Evolutionary conservation across 2,113 vertebrate genomes (phyloP).

Genomic region (Nansenia antarctica): DNA sequence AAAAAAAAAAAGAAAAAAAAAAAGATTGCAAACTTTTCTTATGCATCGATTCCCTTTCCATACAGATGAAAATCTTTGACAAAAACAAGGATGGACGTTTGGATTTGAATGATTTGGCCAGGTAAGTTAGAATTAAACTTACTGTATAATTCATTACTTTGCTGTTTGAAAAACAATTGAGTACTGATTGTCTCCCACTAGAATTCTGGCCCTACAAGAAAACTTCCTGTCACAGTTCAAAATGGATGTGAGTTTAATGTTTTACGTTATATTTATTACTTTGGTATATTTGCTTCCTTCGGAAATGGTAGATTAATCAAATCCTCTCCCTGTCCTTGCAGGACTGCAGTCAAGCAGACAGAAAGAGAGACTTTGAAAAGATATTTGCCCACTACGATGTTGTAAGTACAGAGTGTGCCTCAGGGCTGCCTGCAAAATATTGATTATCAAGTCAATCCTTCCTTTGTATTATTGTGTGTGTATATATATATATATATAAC

Average conservation of each 20-base stretch:
- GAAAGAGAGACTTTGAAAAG: slow-evolving; percentile 92
- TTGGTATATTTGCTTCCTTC: background rate
- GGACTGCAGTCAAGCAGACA: slow-evolving; percentile 85
- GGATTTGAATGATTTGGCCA: slow-evolving; percentile 94
- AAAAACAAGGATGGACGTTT: slow-evolving; percentile 92
- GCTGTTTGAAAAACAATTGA: background rate
- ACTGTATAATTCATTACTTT: slow-evolving; percentile 6
- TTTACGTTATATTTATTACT: background rate
- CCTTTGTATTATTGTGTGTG: background rate
- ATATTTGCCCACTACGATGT: slow-evolving; percentile 95
- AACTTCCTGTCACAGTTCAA: slow-evolving; percentile 96
- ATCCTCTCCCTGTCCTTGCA: slow-evolving; percentile 34
- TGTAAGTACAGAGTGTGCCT: slow-evolving; percentile 75
- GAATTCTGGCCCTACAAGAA: slow-evolving; percentile 92
- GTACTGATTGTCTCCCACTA: slow-evolving; percentile 48
- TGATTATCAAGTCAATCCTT: background rate
- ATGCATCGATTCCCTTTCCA: slow-evolving; percentile 5
- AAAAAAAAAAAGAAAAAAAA: no score
- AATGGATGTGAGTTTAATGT: slow-evolving; percentile 86
- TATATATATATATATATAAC: no score
- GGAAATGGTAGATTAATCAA: background rate
- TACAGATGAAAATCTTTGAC: slow-evolving; percentile 98
- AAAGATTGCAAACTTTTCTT: background rate
- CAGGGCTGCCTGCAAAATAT: background rate
- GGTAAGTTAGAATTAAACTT: no score